Evolutionary conservation across 35 echinoderm and acorn worm genomes (phyloP).

Genomic region (Heliocidaris tuberculata): DNA sequence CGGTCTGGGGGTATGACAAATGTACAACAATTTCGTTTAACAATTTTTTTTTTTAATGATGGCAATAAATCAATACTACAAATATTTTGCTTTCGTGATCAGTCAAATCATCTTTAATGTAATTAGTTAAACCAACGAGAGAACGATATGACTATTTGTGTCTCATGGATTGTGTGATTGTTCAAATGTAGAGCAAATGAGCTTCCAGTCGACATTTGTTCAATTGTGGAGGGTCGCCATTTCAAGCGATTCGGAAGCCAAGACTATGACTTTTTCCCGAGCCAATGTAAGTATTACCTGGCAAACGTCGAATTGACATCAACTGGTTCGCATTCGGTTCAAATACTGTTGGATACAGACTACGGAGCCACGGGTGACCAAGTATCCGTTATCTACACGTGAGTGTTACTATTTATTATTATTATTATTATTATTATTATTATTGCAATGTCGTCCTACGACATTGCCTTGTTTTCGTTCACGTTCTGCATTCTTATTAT

Average conservation of each 20-base stretch:
- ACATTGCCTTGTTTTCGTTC: too few species aligned
- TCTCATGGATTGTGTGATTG: not conserved
- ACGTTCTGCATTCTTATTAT: too few species aligned
- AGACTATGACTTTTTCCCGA: not conserved
- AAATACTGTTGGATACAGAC: not conserved
- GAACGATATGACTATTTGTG: too few species aligned
- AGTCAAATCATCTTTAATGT: too few species aligned
- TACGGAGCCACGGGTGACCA: not conserved
- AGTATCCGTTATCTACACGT: not conserved
- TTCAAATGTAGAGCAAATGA: not conserved
- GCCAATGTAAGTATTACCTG: not conserved
- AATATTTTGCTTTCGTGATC: too few species aligned
- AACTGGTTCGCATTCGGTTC: not conserved
- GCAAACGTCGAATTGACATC: not conserved
- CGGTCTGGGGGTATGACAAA: too few species aligned
- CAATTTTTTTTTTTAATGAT: too few species aligned
- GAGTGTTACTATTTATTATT: not conserved
- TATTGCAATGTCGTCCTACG: too few species aligned
- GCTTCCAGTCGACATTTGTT: not conserved
- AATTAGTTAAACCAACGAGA: too few species aligned
- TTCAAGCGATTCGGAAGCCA: not conserved
- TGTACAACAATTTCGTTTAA: too few species aligned
- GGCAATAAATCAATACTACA: too few species aligned
- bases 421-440: too few species aligned
- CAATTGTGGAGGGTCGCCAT: not conserved